These are phyloP conservation scores for Sminthopsis crassicaudata DNA, from an alignment of 2,113 vertebrate species.

Conservation along the genomic window DNA sequence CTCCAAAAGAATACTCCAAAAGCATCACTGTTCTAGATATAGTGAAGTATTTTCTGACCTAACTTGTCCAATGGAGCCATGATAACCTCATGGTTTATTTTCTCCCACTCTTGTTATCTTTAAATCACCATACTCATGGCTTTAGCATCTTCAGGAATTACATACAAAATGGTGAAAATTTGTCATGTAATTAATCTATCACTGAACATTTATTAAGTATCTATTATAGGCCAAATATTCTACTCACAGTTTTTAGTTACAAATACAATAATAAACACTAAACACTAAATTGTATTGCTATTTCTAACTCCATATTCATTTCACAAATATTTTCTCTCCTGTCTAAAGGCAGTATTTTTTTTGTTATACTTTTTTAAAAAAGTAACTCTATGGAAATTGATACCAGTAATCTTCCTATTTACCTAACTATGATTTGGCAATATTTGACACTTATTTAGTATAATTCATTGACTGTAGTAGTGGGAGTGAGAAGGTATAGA, in stretches of 20 bases:
- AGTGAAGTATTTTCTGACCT: not conserved
- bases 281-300: not conserved
- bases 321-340: not conserved
- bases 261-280: not conserved
- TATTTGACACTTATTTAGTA: not conserved
- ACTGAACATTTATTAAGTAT: not conserved
- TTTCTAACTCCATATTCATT: conserved; percentile 11
- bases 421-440: not conserved
- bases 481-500: not conserved
- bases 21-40: not conserved
- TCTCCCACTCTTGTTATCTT: not conserved
- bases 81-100: conserved; percentile 1
- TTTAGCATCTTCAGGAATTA: conserved; percentile 4
- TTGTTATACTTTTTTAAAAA: conserved; percentile 2
- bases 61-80: not conserved
- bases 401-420: not conserved
- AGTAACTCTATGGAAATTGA: not conserved
- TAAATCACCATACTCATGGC: not conserved
- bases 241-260: not conserved
- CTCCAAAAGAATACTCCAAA: not conserved
- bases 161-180: conserved; percentile 20
- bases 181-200: not conserved
- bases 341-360: not conserved
- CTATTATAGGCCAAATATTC: not conserved
- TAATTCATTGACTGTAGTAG: not conserved